Conservation (phyloP, 2,113 vertebrate species). For the Scopus umbretta region DNA sequence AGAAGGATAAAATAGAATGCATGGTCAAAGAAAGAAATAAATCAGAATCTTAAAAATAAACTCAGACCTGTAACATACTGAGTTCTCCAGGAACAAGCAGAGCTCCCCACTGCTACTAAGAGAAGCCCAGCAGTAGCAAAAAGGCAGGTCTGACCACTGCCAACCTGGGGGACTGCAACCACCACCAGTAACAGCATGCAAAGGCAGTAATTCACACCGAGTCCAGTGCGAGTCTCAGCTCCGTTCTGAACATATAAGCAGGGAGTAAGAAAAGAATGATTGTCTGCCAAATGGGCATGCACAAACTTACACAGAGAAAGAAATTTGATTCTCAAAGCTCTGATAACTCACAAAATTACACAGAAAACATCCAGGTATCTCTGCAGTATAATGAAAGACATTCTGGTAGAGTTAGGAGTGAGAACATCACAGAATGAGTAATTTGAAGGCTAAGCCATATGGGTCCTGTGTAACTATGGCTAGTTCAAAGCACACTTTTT, state of each 20-base stretch:
- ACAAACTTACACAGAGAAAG: not conserved
- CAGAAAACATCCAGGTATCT: not conserved
- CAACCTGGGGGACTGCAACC: not conserved
- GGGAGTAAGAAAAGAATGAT: not conserved
- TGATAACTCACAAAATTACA: not conserved
- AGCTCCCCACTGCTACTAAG: not conserved
- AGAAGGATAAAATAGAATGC: not conserved
- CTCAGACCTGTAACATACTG: not conserved
- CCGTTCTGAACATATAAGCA: not conserved
- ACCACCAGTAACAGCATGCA: not conserved
- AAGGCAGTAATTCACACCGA: not conserved
- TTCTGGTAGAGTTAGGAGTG: not conserved
- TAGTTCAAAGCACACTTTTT: not conserved
- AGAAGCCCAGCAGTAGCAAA: not conserved
- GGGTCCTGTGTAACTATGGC: not conserved
- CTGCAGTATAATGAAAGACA: not conserved
- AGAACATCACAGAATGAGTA: not conserved
- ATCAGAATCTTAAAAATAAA: not conserved
- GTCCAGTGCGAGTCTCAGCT: accelerated
- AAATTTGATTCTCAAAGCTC: not conserved
- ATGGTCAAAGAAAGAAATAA: not conserved
- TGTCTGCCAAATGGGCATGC: not conserved
- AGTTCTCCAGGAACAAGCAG: not conserved
- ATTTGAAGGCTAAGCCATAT: not conserved
- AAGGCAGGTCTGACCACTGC: not conserved